These are phyloP conservation scores for Picus viridis DNA, from an alignment of 2,797 vertebrate species.

Conservation along the genomic window DNA sequence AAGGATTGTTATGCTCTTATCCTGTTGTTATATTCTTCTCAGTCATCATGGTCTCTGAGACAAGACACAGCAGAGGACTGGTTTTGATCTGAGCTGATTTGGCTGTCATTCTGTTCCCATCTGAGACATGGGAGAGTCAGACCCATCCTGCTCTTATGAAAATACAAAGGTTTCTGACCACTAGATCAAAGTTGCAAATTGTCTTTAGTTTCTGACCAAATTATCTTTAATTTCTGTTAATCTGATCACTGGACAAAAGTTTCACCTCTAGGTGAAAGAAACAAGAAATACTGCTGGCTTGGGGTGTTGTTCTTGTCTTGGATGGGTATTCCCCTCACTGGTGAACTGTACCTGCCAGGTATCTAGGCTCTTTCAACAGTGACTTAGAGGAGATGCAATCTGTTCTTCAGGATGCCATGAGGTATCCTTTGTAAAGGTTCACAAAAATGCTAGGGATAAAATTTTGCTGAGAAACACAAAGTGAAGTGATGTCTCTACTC, in stretches of 20 bases:
- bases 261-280: neutral
- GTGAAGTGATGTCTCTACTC: neutral
- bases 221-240: neutral
- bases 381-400: neutral
- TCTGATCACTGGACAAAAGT: neutral
- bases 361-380: neutral
- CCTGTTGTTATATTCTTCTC: neutral
- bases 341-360: neutral
- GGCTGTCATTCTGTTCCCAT: neutral
- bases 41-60: neutral
- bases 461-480: neutral
- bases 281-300: neutral
- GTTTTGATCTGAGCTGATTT: neutral
- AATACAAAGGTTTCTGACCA: neutral
- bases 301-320: neutral
- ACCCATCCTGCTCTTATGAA: neutral
- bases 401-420: neutral
- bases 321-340: neutral
- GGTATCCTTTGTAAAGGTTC: neutral
- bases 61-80: neutral
- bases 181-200: neutral
- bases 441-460: neutral
- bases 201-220: neutral
- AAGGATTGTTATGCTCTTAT: neutral
- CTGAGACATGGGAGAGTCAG: neutral